Percentiles rank a stretch among this genome's conserved stretches.
phyloP scores from a whole-genome alignment of 2,113 vertebrate genomes.

The Corythornis cristatus region DNA sequence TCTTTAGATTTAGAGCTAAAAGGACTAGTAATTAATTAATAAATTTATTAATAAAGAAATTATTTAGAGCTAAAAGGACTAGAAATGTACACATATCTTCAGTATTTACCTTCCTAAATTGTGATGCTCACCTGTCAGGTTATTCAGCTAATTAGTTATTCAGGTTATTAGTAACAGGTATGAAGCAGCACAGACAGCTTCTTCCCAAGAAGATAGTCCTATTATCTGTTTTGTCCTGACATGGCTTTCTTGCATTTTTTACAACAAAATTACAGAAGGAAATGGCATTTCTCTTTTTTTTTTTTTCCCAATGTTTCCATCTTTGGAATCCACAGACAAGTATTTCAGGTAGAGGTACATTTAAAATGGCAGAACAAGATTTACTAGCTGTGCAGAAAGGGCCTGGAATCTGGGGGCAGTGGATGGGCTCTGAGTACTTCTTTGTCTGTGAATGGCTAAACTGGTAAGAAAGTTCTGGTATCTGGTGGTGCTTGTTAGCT shows the following conservation, averaged over 20 bases:
- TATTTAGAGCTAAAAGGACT: neutral
- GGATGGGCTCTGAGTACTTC: neutral
- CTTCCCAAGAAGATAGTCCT: neutral
- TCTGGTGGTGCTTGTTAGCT: neutral
- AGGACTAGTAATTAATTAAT: neutral
- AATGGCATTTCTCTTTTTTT: neutral
- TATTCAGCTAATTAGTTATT: neutral
- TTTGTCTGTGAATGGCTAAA: neutral
- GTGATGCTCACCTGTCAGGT: neutral
- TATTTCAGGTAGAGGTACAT: neutral
- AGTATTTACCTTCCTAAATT: neutral
- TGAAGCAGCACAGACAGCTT: neutral
- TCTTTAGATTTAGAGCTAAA: neutral
- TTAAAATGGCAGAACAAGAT: constrained; percentile 27
- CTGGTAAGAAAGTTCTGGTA: neutral
- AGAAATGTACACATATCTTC: neutral
- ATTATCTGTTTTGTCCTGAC: neutral
- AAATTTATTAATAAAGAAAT: too few relatives aligned
- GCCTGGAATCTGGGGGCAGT: constrained; percentile 17
- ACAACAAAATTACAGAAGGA: neutral
- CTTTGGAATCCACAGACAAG: neutral
- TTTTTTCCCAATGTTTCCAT: neutral
- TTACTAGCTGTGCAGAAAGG: neutral
- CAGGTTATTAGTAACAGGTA: neutral
- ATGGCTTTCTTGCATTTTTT: neutral